A percentile compares a stretch with the other conserved stretches of the same genome.
These are phyloP conservation scores for Pseudochirops cupreus DNA, from an alignment of 2,797 vertebrate species.

Conservation along the genomic window DNA sequence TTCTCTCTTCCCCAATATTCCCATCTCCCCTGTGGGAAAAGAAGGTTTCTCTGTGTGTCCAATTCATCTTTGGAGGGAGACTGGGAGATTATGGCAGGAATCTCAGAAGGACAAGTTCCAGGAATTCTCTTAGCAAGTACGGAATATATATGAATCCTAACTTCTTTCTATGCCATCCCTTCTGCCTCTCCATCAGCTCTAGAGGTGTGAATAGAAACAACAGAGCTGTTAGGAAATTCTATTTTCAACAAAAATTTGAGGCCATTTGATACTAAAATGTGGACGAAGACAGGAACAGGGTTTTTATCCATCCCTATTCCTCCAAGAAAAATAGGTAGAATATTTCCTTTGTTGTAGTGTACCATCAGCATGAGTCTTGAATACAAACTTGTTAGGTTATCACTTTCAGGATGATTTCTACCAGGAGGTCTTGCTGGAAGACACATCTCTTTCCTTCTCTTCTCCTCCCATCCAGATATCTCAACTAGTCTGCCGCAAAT, in stretches of 20 bases:
- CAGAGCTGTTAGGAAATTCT: conserved; percentile 31
- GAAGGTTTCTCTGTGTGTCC: neutral
- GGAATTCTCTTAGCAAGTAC: neutral
- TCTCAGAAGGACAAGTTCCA: conserved; percentile 30
- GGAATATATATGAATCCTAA: neutral
- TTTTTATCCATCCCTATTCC: neutral
- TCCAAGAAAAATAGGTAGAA: conserved; percentile 58
- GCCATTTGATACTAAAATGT: conserved; percentile 49
- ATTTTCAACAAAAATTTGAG: conserved; percentile 59
- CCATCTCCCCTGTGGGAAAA: neutral
- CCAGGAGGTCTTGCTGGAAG: neutral
- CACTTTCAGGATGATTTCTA: neutral
- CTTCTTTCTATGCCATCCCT: neutral
- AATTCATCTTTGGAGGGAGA: neutral
- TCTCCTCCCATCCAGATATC: neutral
- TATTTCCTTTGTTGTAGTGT: conserved; percentile 36
- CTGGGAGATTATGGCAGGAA: neutral
- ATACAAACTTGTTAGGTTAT: neutral
- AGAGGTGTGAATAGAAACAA: neutral
- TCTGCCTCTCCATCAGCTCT: neutral
- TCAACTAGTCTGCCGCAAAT: neutral
- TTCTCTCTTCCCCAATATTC: neutral
- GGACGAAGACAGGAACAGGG: conserved; percentile 26
- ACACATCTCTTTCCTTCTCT: neutral
- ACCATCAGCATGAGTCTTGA: neutral